phyloP scores from a whole-genome alignment of 2,113 vertebrate genomes.

The Chaetops frenatus region DNA sequence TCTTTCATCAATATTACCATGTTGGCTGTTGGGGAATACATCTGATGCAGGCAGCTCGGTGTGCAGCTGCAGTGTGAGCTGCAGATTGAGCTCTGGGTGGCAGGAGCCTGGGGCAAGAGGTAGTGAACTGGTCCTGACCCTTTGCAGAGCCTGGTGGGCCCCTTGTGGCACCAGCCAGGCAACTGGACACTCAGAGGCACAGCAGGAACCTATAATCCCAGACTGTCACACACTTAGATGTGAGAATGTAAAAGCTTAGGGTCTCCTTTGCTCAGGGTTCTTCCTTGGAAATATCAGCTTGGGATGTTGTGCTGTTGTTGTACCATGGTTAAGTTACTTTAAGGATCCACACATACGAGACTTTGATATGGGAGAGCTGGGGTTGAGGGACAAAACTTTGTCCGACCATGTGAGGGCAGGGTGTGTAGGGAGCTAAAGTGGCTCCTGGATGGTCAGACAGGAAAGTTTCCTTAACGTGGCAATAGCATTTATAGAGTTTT shows the following conservation, averaged over 20 bases:
- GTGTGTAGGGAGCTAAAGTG: background rate
- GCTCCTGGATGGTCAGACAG: background rate
- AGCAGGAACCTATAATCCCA: background rate
- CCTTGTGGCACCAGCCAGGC: background rate
- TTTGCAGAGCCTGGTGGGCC: too few relatives aligned
- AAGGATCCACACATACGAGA: background rate
- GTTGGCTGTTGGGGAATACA: fast-evolving
- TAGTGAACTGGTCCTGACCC: background rate
- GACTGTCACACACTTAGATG: background rate
- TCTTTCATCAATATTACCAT: background rate
- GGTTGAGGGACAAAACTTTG: background rate
- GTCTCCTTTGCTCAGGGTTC: background rate
- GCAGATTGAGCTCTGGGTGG: background rate
- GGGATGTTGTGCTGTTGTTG: background rate
- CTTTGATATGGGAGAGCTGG: background rate
- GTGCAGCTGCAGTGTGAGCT: background rate
- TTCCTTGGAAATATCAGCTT: background rate
- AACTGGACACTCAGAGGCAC: background rate
- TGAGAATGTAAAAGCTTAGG: background rate
- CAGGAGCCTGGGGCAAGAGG: background rate
- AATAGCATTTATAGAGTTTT: background rate
- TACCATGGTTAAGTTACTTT: background rate
- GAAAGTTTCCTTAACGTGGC: background rate
- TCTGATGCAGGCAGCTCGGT: background rate
- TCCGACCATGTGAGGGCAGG: background rate